Evolutionary conservation across 2,113 vertebrate genomes (phyloP).

Genomic region (Carassius gibelio): DNA sequence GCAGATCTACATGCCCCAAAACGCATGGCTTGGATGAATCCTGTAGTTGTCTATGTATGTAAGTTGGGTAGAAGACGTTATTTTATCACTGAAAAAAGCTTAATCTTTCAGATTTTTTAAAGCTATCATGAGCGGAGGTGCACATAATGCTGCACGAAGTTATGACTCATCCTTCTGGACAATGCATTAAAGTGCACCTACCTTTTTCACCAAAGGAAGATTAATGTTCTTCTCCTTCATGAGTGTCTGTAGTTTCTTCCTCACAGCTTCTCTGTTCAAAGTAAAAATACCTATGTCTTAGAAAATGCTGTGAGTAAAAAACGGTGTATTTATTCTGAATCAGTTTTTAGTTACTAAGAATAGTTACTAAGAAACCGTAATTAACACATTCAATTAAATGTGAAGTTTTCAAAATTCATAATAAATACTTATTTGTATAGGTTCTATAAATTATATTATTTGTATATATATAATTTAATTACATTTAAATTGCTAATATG

Average conservation of each 20-base stretch:
- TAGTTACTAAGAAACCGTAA: neutral
- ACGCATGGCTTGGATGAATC: neutral
- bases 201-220: constrained; percentile 20
- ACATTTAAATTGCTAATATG: neutral
- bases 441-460: neutral
- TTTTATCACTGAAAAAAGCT: neutral
- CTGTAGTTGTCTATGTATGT: neutral
- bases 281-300: neutral
- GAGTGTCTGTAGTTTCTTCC: constrained; percentile 14
- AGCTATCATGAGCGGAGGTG: neutral
- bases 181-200: constrained; percentile 10
- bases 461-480: neutral
- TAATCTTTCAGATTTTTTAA: neutral
- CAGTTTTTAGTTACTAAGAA: too few species aligned
- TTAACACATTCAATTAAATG: neutral
- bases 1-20: neutral
- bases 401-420: neutral
- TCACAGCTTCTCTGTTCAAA: constrained; percentile 11
- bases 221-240: neutral
- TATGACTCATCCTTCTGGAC: neutral
- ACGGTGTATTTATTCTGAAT: neutral
- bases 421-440: neutral
- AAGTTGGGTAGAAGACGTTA: neutral
- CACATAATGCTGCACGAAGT: neutral
- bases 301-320: neutral